Evolutionary conservation across 2,888 invertebrate genomes (phyloP), one percentile per base, ranked within the genome.

Genomic region (Odontocolon sp.): DNA sequence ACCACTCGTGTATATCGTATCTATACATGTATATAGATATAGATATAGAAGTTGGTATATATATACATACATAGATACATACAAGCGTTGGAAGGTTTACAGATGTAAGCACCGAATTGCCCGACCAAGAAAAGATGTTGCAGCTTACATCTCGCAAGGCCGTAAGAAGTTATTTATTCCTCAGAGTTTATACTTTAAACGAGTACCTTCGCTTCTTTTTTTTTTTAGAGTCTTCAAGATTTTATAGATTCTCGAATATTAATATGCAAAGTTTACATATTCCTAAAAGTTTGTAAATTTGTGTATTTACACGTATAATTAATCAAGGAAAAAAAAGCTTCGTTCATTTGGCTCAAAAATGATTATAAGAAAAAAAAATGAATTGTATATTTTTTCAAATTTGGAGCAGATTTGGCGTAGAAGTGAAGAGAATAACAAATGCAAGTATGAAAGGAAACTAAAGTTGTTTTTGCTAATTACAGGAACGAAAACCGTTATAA

Each of bases 161-260:
- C 66, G 59, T 47, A 70, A 76, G 59, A 66, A 76, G 70, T 76
- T 70, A 76, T 76, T 76, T 76, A 76, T 76, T 61, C 59, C 47
- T 54, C 16, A 33, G 31, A 23, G 75, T 36, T 54, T 47, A 26
- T 56, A 50, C 56, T 57, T 66, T 45, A 56, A 63, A 56, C 42
- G 68, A 14, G 38, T 21, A 40, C 16, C 14, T 26, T 21, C 14
- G 26, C 14, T 11, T 40, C 11, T 5, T 36, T 38, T 23, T 14
- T n/a, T n/a, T n/a, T n/a, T 50, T n/a, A 52, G 28, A 26, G 42
- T 26, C 31, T n/a, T 40, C 26, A 26, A 26, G 6, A 50, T 21
- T 18, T 47, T 31, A 14, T n/a, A 31, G 40, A 52, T 67, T 59
- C 52, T 40, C 52, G 36, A 42, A 57, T 70, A 70, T 75, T 70